phyloP scores from a whole-genome alignment of 2,888 invertebrate species.

The Hermaeophaga mercurialis region DNA sequence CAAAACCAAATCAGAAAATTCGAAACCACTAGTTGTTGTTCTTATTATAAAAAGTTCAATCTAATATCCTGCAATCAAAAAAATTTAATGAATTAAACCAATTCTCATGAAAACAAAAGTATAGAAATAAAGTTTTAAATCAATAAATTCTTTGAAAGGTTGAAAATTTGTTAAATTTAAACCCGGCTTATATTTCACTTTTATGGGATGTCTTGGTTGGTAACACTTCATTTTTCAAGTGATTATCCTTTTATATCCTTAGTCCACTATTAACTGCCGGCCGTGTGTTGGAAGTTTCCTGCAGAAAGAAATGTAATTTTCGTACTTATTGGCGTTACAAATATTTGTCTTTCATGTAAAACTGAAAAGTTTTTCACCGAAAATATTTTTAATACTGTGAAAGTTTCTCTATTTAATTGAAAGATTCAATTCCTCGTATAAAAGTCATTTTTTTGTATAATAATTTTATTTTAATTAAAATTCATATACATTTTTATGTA shows the following conservation, averaged over 20 bases:
- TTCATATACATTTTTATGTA: too few relatives aligned
- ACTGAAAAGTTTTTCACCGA: background rate
- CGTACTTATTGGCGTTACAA: conserved; percentile 16
- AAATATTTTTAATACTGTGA: background rate
- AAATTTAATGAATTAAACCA: too few relatives aligned
- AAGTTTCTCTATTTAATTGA: too few relatives aligned
- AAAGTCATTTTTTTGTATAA: too few relatives aligned
- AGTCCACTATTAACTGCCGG: conserved; percentile 3
- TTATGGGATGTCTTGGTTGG: too few relatives aligned
- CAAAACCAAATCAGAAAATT: too few relatives aligned
- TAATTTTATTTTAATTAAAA: too few relatives aligned
- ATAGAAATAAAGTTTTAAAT: too few relatives aligned
- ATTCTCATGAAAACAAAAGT: background rate
- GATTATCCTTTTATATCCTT: conserved; percentile 16
- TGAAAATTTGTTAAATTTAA: conserved; percentile 4
- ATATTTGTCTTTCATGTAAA: conserved; percentile 12
- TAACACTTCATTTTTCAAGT: conserved; percentile 15
- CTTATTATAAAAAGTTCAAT: too few relatives aligned
- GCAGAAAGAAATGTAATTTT: conserved; percentile 18
- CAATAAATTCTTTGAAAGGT: background rate
- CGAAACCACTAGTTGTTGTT: too few relatives aligned
- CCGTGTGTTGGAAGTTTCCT: conserved; percentile 5
- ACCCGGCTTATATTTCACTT: background rate
- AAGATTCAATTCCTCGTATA: too few relatives aligned
- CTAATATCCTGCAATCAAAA: too few relatives aligned